Evolutionary conservation across 2,113 vertebrate species (phyloP).

Genomic region (Bubalus kerabau): DNA sequence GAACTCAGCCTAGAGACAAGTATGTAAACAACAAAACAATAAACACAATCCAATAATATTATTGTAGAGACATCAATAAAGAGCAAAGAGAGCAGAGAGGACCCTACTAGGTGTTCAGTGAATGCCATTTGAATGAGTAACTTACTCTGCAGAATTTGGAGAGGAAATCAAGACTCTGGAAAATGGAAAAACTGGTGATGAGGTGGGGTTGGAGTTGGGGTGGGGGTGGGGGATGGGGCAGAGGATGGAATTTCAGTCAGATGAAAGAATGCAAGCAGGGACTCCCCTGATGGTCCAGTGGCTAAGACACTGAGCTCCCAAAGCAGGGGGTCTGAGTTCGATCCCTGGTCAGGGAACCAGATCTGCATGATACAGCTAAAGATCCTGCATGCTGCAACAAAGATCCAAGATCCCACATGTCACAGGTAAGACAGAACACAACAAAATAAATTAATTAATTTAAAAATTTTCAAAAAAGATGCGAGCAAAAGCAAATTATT

Average conservation of each 20-base stretch:
- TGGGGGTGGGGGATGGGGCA: background rate
- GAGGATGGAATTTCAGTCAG: background rate
- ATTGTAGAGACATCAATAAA: background rate
- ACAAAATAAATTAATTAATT: background rate
- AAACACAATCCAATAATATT: background rate
- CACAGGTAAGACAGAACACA: background rate
- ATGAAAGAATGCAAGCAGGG: background rate
- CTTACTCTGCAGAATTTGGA: background rate
- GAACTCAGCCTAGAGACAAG: background rate
- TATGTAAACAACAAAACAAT: background rate
- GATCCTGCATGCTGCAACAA: background rate
- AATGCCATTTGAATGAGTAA: background rate
- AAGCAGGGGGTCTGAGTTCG: background rate
- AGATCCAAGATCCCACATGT: background rate
- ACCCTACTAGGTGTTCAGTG: background rate
- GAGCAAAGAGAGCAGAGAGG: background rate
- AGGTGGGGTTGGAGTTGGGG: accelerated
- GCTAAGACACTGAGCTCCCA: background rate
- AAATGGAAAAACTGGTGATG: background rate
- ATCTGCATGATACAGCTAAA: background rate
- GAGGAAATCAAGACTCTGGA: background rate
- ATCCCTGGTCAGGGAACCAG: background rate
- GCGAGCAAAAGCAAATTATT: background rate
- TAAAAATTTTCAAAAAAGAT: background rate
- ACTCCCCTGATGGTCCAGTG: background rate